Conservation (phyloP, 2,797 vertebrate genomes). For the Apogon hyalosoma region DNA sequence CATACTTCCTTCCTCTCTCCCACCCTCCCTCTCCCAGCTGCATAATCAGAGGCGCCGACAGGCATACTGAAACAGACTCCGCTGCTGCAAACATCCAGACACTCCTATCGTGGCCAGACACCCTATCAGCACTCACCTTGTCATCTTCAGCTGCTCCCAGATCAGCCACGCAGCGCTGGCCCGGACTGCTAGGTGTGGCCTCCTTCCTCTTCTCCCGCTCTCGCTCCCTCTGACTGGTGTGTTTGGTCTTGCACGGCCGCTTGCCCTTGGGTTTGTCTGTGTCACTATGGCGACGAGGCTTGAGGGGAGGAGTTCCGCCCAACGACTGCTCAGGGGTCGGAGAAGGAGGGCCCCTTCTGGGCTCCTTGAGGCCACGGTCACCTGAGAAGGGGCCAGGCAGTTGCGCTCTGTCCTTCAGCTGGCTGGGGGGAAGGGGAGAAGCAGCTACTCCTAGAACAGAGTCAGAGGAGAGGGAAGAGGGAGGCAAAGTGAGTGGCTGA, state of each 20-base stretch:
- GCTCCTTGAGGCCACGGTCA: constrained; percentile 91
- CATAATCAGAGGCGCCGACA: constrained; percentile 79
- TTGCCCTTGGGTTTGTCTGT: constrained; percentile 98
- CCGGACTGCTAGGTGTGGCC: constrained; percentile 56
- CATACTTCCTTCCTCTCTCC: constrained; percentile 76
- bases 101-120: constrained; percentile 31
- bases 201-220: constrained; percentile 86
- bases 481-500: constrained; percentile 50
- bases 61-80: constrained; percentile 65
- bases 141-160: constrained; percentile 83
- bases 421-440: constrained; percentile 85
- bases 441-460: constrained; percentile 80
- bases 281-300: constrained; percentile 92
- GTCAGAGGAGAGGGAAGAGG: constrained; percentile 15
- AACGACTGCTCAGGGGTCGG: constrained; percentile 71
- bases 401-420: constrained; percentile 86
- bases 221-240: constrained; percentile 91
- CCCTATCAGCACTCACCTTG: constrained; percentile 75
- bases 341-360: constrained; percentile 89
- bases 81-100: constrained; percentile 58
- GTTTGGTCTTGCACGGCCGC: constrained; percentile 98
- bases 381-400: constrained; percentile 85
- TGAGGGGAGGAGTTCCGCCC: constrained; percentile 83
- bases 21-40: constrained; percentile 66
- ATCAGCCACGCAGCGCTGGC: constrained; percentile 73